Evolutionary conservation across 2,888 invertebrate species (phyloP), one percentile per base, ranked within the genome.

Genomic region (Thymelicus lineola): DNA sequence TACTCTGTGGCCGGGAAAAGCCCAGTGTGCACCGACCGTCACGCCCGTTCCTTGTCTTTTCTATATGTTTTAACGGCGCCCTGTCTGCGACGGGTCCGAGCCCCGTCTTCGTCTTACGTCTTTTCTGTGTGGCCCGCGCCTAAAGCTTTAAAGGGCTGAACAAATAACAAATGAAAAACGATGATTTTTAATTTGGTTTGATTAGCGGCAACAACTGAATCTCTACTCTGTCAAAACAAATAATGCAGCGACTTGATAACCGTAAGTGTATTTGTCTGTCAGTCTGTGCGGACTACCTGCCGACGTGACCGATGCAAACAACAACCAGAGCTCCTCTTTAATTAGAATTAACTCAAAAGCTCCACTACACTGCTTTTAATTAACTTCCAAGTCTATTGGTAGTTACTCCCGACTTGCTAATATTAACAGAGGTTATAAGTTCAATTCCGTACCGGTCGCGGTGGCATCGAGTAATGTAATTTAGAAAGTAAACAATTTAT

Each of bases 261-360:
- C 28, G 50, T 28, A 66, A 66, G 60, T 53, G 42, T 60, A 42
- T 46, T 67, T 67, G 20, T 28, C 66, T 60, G 58, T 45, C 35
- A 15, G 57, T 66, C 58, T 66, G 20, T 57, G 10, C 9, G 35
- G 48, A 20, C 6, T 57, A 6, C n/a, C 48, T 35, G 12, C 14
- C 55, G 36, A 62, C 68, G 68, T 62, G 62, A 46, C 62, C 57
- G 7, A 57, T 46, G 55, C 59, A 57, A 68, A 61, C 36, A 62
- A 42, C 61, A 38, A 65, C n/a, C 35, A 20, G 38, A 55, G 57
- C 38, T 63, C 48, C 38, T 63, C 28, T 70, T 63, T 70, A 70
- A 70, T 70, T 64, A 57, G 35, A 58, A 71, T 71, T 66, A 42
- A 57, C 61, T 71, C 61, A n/a, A 28, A 48, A 71, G 70, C 70